Evolutionary conservation across 2,888 invertebrate genomes (phyloP), one percentile per base, ranked within the genome.

Genomic region (Drosophila setosimentum): DNA sequence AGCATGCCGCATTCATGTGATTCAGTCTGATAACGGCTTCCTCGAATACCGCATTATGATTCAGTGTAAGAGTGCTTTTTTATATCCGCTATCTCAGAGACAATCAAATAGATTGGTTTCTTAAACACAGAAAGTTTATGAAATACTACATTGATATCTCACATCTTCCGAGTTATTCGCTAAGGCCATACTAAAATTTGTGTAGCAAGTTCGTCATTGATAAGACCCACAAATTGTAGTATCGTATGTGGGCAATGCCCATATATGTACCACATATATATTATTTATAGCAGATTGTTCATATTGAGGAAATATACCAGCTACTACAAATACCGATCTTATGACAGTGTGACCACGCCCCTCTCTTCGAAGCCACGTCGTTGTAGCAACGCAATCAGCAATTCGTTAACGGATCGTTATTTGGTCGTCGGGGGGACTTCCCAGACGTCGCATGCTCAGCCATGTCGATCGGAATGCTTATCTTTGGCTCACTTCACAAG

Each of bases 301-400:
- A 74, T 70, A 61, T 55, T 16, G 30, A 30, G 37, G 37, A 51
- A 80, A 65, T 51, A 73, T 54, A 75, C 72, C 64, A 50, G 79
- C 64, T 58, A 67, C 74, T 69, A 64, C 24, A 54, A 75, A 89
- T 90, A 33, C 91, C 88, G 57, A 70, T 72, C 64, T 60, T 70
- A 60, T 88, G 88, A 88, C 82, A 73, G 78, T 49, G 42, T 65
- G 30, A 30, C 10, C 16, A 27, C 58, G 29, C 35, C 37, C 50
- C 11, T 33, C 45, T 37, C 40, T 24, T 24, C 24, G 16, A 8
- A 16, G 24, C 24, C 24, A 24, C 24, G 48, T 62, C 45, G 18
- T 35, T 30, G n/a, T 32, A 18, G 58, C 37, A 51, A 57, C 67
- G 64, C 57, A 76, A 82, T 79, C 70, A 76, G 62, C 48, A 75